Base-by-base conservation (phyloP, 2,113 vertebrate genomes). In the Chaetops frenatus region DNA sequence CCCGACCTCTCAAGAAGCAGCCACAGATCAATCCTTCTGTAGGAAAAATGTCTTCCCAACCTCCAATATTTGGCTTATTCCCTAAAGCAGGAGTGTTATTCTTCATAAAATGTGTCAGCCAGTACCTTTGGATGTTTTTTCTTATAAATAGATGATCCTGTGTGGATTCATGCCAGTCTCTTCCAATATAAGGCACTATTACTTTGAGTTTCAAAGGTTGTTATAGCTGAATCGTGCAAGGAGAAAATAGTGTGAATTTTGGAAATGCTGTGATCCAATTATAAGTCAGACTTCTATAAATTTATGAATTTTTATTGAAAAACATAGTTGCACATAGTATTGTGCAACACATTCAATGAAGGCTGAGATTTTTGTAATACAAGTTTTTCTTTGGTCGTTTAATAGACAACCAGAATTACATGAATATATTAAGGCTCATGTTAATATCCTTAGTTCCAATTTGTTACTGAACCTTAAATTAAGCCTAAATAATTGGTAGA, bases 51-150 rank as follows among this genome's bases (percentile, higher is more conserved):
- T 88, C 64, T 95, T 91, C 66, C 62, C 31, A 86, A 18, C 74
- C 77, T 70, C 56, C 50, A 82, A 8, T 44, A 83, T 56, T 88
- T 90, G 94, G 72, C 76, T 88, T 90, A 88, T 92, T 94, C 69
- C 76, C 67, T 90, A 35, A 74, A 86, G 38, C 35, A 60, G 31
- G n/a, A 67, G 58, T 42, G 69, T 67, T 86, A 71, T 88, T 80
- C 56, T 44, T 92, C 73, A 78, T 83, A 82, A 95, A 93, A 93
- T 80, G 28, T 92, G 84, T 94, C 85, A 86, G 25, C 44, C 35
- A 19, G 51, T 88, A 90, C 50, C 42, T 50, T 44, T 57, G 42
- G 50, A 58, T 69, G 17, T 31, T 56, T 88, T 81, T 87, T 56
- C 36, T 70, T 92, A 73, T 61, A 91, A 96, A 87, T 70, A 83